phyloP scores from a whole-genome alignment of 2,797 vertebrate species.

The Poecile montanus region DNA sequence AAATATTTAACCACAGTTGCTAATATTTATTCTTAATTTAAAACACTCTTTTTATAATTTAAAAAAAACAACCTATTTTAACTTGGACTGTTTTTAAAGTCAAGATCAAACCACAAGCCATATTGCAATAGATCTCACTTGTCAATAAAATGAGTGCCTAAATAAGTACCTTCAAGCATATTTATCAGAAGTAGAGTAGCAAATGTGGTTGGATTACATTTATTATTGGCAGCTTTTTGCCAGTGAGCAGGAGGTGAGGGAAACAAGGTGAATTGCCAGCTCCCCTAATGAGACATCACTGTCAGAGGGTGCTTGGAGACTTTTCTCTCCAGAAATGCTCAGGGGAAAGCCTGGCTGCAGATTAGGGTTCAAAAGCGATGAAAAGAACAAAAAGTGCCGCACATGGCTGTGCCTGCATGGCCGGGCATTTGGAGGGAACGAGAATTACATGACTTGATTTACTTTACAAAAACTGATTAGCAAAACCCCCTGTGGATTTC shows the following conservation, averaged over 20 bases:
- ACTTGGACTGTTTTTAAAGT: background rate
- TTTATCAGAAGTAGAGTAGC: fast-evolving
- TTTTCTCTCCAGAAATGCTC: background rate
- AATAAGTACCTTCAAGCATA: background rate
- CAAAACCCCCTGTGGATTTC: conserved; percentile 65
- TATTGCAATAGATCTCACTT: background rate
- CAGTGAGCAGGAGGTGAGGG: background rate
- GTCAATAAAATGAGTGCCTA: background rate
- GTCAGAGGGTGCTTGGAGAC: background rate
- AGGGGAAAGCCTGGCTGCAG: background rate
- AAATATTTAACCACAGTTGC: background rate
- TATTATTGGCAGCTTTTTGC: background rate
- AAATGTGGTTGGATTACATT: fast-evolving
- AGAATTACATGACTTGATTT: conserved; percentile 70
- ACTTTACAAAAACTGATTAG: conserved; percentile 73
- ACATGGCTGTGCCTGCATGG: background rate
- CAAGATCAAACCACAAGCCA: background rate
- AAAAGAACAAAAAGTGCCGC: background rate
- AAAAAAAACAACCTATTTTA: background rate
- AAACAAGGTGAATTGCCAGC: background rate
- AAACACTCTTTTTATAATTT: background rate
- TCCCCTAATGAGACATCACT: background rate
- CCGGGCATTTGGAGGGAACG: conserved; percentile 31
- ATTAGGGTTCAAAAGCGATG: background rate
- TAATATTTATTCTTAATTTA: background rate